Conservation (phyloP, 2,797 vertebrate species). For the Loris lydekkerianus region DNA sequence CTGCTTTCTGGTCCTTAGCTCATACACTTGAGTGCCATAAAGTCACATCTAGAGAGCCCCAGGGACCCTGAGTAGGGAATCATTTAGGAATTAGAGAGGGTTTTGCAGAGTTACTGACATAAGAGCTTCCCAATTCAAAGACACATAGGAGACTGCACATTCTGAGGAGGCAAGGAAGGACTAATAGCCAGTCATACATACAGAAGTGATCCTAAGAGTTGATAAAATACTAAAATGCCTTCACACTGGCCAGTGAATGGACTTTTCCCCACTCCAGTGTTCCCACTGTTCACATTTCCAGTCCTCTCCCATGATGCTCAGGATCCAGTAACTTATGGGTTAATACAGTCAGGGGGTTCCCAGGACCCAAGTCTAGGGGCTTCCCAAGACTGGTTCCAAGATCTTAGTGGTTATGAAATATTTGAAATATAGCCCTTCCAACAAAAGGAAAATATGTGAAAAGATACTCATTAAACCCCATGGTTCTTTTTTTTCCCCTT, state of each 20-base stretch:
- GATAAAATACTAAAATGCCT: not conserved
- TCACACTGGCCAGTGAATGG: not conserved
- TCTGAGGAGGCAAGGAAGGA: not conserved
- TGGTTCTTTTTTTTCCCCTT: not conserved
- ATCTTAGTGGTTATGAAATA: constrained; percentile 41
- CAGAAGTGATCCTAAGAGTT: not conserved
- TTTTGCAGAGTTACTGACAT: not conserved
- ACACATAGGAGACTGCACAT: too few species aligned
- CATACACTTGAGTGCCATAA: not conserved
- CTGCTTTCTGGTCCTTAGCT: not conserved
- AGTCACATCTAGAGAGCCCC: not conserved
- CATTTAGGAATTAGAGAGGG: not conserved
- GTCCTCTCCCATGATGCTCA: rapidly evolving
- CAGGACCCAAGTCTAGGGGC: not conserved
- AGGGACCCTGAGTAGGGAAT: not conserved
- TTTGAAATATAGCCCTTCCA: constrained; percentile 30
- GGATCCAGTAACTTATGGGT: not conserved
- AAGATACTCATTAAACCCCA: constrained; percentile 47
- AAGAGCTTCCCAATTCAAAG: not conserved
- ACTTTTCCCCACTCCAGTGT: not conserved
- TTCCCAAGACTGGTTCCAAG: not conserved
- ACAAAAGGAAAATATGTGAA: not conserved
- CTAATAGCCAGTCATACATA: rapidly evolving
- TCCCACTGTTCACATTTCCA: not conserved
- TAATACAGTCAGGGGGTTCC: not conserved